Evolutionary conservation across 2,113 vertebrate species (phyloP).

Genomic region (Cettia cetti): DNA sequence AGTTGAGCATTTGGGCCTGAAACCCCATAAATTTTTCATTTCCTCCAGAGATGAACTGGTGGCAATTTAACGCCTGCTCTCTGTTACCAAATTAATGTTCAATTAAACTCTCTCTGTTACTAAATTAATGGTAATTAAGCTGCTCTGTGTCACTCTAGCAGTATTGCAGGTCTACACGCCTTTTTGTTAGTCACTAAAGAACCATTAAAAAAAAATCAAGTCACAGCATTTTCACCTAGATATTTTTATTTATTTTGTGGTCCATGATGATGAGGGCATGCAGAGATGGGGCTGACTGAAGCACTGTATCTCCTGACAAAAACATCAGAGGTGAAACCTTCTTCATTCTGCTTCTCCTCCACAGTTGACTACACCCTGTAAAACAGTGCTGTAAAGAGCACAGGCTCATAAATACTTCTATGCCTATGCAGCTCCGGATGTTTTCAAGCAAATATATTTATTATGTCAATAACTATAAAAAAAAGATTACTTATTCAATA

Average conservation of each 20-base stretch:
- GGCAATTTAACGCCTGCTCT: background rate
- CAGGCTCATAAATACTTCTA: conserved; percentile 29
- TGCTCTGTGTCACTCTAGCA: background rate
- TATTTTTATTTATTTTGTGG: background rate
- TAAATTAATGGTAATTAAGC: background rate
- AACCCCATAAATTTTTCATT: background rate
- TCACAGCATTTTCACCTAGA: background rate
- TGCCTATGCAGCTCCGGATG: background rate
- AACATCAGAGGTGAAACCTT: background rate
- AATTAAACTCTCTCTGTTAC: background rate
- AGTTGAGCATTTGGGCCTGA: background rate
- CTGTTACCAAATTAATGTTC: background rate
- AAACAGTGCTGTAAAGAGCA: conserved; percentile 1
- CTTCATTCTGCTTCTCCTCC: background rate
- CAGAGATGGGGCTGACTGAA: background rate
- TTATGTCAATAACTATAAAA: conserved; percentile 43
- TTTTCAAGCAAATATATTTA: conserved; percentile 53
- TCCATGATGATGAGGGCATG: background rate
- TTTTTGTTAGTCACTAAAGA: background rate
- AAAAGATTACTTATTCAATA: conserved; percentile 54
- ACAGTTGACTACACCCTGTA: background rate
- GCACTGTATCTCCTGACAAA: background rate
- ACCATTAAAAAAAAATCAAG: background rate
- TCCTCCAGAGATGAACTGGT: background rate
- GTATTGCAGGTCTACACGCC: background rate